Conservation (phyloP, 37 sponge, comb jelly and placozoan species). For the Corticium candelabrum region DNA sequence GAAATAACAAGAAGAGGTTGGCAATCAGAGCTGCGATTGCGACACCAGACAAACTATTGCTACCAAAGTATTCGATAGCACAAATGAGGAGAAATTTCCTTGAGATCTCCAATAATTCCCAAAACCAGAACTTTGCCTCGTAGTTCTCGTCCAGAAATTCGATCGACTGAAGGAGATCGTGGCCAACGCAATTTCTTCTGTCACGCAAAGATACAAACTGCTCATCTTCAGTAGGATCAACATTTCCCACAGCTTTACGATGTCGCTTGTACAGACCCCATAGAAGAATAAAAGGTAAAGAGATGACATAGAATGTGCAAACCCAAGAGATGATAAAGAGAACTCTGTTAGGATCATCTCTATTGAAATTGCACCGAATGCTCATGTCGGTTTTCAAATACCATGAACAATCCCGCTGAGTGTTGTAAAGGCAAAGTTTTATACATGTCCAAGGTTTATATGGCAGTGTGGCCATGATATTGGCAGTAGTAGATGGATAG, state of each 20-base stretch:
- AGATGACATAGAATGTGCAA: not conserved
- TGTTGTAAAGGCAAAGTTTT: not conserved
- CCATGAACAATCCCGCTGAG: not conserved
- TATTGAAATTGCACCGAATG: not conserved
- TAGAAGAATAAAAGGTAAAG: not conserved
- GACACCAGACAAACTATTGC: not conserved
- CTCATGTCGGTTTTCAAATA: not conserved
- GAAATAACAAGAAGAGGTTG: not conserved
- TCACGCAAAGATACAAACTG: not conserved
- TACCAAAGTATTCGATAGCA: not conserved
- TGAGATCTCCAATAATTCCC: not conserved
- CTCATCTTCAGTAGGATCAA: not conserved
- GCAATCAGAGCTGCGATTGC: not conserved
- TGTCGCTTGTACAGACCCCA: not conserved
- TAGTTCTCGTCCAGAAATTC: not conserved
- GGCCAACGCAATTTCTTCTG: no score
- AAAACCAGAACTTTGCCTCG: not conserved
- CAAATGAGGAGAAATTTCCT: not conserved
- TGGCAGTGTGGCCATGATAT: not conserved
- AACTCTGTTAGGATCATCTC: not conserved
- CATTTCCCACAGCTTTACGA: not conserved
- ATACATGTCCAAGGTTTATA: not conserved
- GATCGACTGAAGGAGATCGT: not conserved
- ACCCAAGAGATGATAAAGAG: not conserved
- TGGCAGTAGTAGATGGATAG: not conserved